A percentile compares a stretch with the other conserved stretches of the same genome.
Evolutionary conservation across 2,797 vertebrate genomes (phyloP).

Genomic region (Syndactyla subalaris): DNA sequence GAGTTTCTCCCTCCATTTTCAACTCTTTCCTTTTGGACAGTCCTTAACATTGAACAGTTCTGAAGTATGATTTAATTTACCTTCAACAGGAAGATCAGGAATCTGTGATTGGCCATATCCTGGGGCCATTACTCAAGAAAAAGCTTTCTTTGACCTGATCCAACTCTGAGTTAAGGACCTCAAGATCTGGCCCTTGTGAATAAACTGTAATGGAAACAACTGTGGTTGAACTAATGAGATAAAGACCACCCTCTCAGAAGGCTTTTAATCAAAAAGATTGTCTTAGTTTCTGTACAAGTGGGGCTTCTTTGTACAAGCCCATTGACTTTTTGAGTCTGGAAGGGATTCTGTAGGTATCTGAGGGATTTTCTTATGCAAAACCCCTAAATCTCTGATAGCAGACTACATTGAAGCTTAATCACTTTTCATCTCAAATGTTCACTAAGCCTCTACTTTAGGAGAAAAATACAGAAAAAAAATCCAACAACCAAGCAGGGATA

Average conservation of each 20-base stretch:
- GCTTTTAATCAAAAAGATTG: not conserved
- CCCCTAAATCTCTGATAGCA: not conserved
- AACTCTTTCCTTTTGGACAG: not conserved
- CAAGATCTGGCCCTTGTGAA: not conserved
- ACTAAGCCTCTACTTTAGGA: not conserved
- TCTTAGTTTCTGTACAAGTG: not conserved
- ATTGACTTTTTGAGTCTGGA: not conserved
- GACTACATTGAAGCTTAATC: not conserved
- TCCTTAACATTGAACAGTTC: not conserved
- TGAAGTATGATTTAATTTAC: not conserved
- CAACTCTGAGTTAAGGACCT: not conserved
- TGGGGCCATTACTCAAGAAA: not conserved
- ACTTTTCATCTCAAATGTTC: not conserved
- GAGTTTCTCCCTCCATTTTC: not conserved
- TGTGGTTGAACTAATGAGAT: slow-evolving; percentile 4
- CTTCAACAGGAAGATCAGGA: not conserved
- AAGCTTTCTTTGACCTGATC: not conserved
- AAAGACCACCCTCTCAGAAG: not conserved
- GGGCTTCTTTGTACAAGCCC: not conserved
- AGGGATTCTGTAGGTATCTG: not conserved
- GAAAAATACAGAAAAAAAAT: rapidly evolving
- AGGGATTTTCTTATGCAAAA: slow-evolving; percentile 19
- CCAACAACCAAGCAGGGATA: not conserved
- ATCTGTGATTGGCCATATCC: not conserved
- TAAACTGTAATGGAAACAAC: not conserved